phyloP scores from a whole-genome alignment of 2,797 vertebrate genomes.

The Sciurus vulgaris region DNA sequence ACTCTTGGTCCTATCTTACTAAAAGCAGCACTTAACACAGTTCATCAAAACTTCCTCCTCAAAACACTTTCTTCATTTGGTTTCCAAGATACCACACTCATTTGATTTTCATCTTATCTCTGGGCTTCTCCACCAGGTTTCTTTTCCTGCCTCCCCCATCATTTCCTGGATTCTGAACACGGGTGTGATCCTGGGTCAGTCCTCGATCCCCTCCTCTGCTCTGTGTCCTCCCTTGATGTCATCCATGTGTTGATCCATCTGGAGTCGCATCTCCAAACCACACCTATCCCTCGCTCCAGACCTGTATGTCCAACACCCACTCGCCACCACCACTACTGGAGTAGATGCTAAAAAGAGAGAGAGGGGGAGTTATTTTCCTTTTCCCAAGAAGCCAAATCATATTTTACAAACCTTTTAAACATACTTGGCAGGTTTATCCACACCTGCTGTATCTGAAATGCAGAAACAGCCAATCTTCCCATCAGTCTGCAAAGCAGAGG shows the following conservation, averaged over 20 bases:
- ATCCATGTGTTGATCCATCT: not conserved
- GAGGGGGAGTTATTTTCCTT: not conserved
- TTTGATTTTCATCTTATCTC: not conserved
- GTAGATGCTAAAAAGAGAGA: not conserved
- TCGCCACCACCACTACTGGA: not conserved
- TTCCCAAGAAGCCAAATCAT: constrained; percentile 43
- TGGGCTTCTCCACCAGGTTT: not conserved
- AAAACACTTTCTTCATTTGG: constrained; percentile 38
- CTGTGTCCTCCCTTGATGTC: too few relatives aligned
- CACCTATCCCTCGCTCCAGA: not conserved
- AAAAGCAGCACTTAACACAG: constrained; percentile 36
- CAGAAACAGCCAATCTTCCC: constrained; percentile 51
- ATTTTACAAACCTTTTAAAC: constrained; percentile 50
- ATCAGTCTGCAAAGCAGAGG: constrained; percentile 17
- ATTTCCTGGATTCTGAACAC: not conserved
- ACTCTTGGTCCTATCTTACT: constrained; percentile 30
- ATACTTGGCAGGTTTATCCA: constrained; percentile 66
- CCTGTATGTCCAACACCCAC: not conserved
- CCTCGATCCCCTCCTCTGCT: not conserved
- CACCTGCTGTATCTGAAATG: constrained; percentile 59
- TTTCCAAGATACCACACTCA: constrained; percentile 55
- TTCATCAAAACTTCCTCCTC: constrained; percentile 48
- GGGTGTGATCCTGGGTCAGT: not conserved
- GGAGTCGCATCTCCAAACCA: not conserved
- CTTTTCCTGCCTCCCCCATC: not conserved